Conservation (phyloP, 2,888 invertebrate genomes). For the Octodonta nipae region DNA sequence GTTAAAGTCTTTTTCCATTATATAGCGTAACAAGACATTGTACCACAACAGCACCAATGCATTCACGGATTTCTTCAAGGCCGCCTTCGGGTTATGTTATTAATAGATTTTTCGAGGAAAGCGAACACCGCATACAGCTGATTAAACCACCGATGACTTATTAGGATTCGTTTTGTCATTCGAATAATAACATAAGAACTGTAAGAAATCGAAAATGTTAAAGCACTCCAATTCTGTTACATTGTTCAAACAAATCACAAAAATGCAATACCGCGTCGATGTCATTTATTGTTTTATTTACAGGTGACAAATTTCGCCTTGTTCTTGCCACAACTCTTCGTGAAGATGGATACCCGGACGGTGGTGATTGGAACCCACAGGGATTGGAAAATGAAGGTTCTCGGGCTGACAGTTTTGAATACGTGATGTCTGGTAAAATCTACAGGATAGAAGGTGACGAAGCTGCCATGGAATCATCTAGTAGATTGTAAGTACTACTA, state of each 20-base stretch:
- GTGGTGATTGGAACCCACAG: conserved; percentile 83
- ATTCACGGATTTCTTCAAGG: too few relatives aligned
- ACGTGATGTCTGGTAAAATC: conserved; percentile 97
- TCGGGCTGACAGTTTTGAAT: conserved; percentile 93
- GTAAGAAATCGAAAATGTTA: too few relatives aligned
- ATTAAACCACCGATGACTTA: too few relatives aligned
- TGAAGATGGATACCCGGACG: conserved; percentile 93
- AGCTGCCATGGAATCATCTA: conserved; percentile 69
- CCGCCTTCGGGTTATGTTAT: too few relatives aligned
- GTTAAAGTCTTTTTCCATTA: too few relatives aligned
- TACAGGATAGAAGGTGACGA: conserved; percentile 95
- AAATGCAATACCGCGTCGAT: conserved; percentile 1
- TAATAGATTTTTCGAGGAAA: too few relatives aligned
- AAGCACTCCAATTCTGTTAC: neutral
- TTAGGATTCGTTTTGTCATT: too few relatives aligned
- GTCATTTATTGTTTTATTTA: conserved; percentile 8
- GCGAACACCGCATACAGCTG: too few relatives aligned
- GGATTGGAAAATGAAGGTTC: conserved; percentile 70
- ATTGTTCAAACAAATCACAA: neutral
- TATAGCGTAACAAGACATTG: too few relatives aligned
- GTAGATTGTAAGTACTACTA: conserved; percentile 57
- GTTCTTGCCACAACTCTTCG: conserved; percentile 88
- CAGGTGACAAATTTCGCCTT: conserved; percentile 58
- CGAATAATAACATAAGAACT: neutral
- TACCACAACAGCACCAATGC: too few relatives aligned